phyloP scores from a whole-genome alignment of 2,888 invertebrate genomes.

The Limnephilus auricula region DNA sequence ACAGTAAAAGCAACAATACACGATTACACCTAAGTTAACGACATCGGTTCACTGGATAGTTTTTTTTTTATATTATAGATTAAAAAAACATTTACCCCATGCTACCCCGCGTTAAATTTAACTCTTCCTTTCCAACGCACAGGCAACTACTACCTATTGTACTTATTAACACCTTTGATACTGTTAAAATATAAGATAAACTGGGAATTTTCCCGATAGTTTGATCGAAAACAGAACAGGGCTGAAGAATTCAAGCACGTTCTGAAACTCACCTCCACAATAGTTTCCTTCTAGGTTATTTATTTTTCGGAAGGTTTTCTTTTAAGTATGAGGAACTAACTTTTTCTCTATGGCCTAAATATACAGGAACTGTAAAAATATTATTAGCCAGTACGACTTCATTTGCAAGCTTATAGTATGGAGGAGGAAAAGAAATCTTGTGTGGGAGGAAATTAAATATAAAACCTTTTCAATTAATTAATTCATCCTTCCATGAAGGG shows the following conservation, averaged over 20 bases:
- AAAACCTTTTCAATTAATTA: not conserved
- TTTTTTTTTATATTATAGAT: not conserved
- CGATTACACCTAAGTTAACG: not conserved
- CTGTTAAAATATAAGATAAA: not conserved
- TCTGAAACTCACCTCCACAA: too few relatives aligned
- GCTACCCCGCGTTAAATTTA: not conserved
- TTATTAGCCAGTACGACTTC: not conserved
- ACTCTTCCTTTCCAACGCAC: not conserved
- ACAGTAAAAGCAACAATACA: conserved; percentile 16
- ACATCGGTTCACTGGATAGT: not conserved
- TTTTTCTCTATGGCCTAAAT: not conserved
- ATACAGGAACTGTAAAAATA: not conserved
- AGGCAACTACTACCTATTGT: not conserved
- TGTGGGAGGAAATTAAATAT: not conserved
- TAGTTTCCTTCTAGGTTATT: too few relatives aligned
- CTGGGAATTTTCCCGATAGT: not conserved
- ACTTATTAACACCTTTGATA: not conserved
- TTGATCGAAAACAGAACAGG: not conserved
- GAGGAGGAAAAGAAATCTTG: not conserved
- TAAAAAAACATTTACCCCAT: not conserved
- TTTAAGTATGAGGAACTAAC: not conserved
- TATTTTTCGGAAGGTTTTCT: not conserved
- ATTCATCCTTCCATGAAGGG: not conserved
- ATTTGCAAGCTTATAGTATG: not conserved
- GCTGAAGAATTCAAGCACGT: not conserved